These are phyloP conservation scores for Montipora sp. DNA, from an alignment of 64 coral and sea anemone species.

Conservation along the genomic window DNA sequence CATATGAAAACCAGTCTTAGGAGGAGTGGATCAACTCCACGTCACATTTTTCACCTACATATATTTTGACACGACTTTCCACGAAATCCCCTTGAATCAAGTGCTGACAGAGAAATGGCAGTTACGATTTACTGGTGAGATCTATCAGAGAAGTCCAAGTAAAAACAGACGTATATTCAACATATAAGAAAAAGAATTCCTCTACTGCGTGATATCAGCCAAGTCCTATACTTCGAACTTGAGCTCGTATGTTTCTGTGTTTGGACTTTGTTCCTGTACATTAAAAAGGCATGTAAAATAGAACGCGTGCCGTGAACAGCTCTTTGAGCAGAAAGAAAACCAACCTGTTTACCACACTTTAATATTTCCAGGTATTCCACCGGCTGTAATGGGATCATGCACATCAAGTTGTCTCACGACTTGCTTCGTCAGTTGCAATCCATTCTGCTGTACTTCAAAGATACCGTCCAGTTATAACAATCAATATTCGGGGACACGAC, in stretches of 20 bases:
- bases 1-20: neutral
- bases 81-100: neutral
- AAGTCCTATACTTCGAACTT: too few relatives aligned
- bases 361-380: constrained; percentile 42
- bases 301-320: too few relatives aligned
- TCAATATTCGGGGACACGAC: constrained; percentile 34
- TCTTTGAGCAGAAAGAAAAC: too few relatives aligned
- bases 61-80: neutral
- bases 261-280: too few relatives aligned
- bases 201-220: too few relatives aligned
- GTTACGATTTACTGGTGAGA: too few relatives aligned
- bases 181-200: too few relatives aligned
- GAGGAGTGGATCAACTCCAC: neutral
- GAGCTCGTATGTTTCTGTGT: too few relatives aligned
- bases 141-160: too few relatives aligned
- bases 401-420: constrained; percentile 41
- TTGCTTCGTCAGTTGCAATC: constrained; percentile 79
- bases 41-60: neutral
- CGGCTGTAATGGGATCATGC: constrained; percentile 75
- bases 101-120: too few relatives aligned
- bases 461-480: constrained; percentile 30
- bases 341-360: neutral
- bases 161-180: too few relatives aligned
- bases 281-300: too few relatives aligned
- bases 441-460: constrained; percentile 76